phyloP scores from a whole-genome alignment of 2,888 invertebrate genomes.

The Hesperia comma region DNA sequence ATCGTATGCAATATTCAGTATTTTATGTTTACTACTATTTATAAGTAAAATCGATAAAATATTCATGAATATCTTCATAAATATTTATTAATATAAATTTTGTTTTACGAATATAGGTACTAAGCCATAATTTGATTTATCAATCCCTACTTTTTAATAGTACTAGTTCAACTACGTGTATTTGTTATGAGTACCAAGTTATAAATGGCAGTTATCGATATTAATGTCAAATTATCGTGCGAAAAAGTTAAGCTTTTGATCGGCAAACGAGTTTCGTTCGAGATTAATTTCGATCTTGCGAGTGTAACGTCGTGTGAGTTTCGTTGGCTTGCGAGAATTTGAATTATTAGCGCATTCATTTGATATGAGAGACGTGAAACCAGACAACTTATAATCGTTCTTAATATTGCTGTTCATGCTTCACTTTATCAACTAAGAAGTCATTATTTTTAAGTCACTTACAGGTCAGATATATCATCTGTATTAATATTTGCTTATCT shows the following conservation, averaged over 20 bases:
- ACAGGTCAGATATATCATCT: not conserved
- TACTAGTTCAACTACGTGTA: not conserved
- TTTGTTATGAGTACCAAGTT: slow-evolving; percentile 3
- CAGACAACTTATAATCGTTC: slow-evolving; percentile 29
- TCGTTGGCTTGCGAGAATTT: slow-evolving; percentile 23
- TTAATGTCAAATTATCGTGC: slow-evolving; percentile 42
- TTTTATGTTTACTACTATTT: no score
- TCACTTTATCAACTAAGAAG: not conserved
- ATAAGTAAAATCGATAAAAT: no score
- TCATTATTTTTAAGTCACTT: not conserved
- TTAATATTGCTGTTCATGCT: slow-evolving; percentile 10
- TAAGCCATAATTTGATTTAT: no score
- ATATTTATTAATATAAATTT: no score
- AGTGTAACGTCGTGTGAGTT: slow-evolving; percentile 19
- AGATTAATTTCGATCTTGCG: slow-evolving; percentile 26
- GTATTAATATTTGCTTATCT: not conserved
- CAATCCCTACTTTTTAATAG: no score
- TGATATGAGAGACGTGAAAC: slow-evolving; percentile 16
- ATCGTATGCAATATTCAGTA: no score
- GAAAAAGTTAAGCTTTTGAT: slow-evolving; percentile 39
- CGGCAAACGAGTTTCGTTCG: slow-evolving; percentile 26
- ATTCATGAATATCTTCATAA: no score
- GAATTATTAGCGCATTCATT: slow-evolving; percentile 29
- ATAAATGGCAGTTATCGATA: slow-evolving; percentile 43
- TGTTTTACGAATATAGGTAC: no score